Evolutionary conservation across 2,888 invertebrate species (phyloP), one percentile per base, ranked within the genome.

Genomic region (Erpobdella octoculata): DNA sequence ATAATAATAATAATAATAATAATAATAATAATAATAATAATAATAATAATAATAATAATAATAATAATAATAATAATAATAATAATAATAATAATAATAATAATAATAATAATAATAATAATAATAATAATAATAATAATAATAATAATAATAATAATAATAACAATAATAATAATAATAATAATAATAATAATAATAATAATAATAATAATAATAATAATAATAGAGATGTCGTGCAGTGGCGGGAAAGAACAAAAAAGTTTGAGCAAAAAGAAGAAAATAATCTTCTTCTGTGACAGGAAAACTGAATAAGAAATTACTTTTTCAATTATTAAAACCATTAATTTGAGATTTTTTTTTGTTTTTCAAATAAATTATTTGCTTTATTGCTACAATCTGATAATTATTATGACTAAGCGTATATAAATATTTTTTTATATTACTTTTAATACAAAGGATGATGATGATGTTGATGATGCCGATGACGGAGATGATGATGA

Each of bases 21-120:
- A n/a, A 53, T 53, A n/a, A 53, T 53, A n/a, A 53, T 53, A n/a
- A 53, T 53, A n/a, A 53, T 53, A n/a, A 53, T 53, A n/a, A 6
- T 53, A 1, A 53, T 53, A n/a, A 53, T 53, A n/a, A 53, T 53
- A n/a, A 53, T 53, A n/a, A 53, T 53, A n/a, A 53, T 53, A n/a
- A 53, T 46, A 46, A 46, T 46, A 46, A 37, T 62, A 28, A 31
- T 48, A 9, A 48, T 48, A 48, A 9, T 48, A 48, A 48, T 48
- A 6, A 48, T 48, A 48, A 48, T 48, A 48, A 48, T 48, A 48
- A 48, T 48, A 48, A 6, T 9, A 48, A 3, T 48, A 48, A 48
- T n/a, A 9, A 48, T 48, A 9, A 48, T 48, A 9, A 48, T 48
- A 9, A 48, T 48, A 9, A 48, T 6, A 3, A 48, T 9, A n/a